phyloP scores from a whole-genome alignment of 2,888 invertebrate species.

The Drosophila leonis region DNA sequence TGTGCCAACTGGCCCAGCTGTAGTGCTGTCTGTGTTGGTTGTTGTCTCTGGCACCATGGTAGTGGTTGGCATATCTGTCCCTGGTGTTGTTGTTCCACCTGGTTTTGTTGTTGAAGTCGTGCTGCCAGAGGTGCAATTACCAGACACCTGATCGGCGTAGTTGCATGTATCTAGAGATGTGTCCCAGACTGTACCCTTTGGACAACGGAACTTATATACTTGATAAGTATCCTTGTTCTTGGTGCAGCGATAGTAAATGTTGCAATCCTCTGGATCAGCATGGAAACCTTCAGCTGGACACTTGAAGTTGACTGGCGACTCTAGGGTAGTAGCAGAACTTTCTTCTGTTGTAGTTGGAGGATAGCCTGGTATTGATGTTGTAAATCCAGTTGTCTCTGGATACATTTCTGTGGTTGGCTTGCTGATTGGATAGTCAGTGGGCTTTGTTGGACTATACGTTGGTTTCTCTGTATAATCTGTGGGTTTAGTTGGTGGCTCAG shows the following conservation, averaged over 20 bases:
- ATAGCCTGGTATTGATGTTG: conserved; percentile 54
- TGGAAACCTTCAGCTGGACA: conserved; percentile 86
- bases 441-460: conserved; percentile 34
- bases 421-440: conserved; percentile 44
- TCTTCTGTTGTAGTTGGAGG: conserved; percentile 51
- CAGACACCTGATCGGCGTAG: conserved; percentile 80
- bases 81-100: conserved; percentile 39
- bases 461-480: conserved; percentile 33
- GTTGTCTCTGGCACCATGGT: conserved; percentile 47
- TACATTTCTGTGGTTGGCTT: conserved; percentile 40
- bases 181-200: conserved; percentile 88
- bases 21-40: conserved; percentile 33
- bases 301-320: conserved; percentile 68
- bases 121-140: conserved; percentile 79
- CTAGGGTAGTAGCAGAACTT: conserved; percentile 52
- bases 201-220: conserved; percentile 87
- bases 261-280: conserved; percentile 86
- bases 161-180: conserved; percentile 87
- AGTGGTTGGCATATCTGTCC: conserved; percentile 36
- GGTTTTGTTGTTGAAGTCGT: conserved; percentile 42
- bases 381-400: conserved; percentile 30
- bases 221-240: conserved; percentile 84
- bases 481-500: conserved; percentile 17
- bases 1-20: conserved; percentile 26
- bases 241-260: conserved; percentile 87